Evolutionary conservation across 1,140 invertebrate species (phyloP), one percentile per base, ranked within the genome.

Genomic region (Laodelphax striatellus): DNA sequence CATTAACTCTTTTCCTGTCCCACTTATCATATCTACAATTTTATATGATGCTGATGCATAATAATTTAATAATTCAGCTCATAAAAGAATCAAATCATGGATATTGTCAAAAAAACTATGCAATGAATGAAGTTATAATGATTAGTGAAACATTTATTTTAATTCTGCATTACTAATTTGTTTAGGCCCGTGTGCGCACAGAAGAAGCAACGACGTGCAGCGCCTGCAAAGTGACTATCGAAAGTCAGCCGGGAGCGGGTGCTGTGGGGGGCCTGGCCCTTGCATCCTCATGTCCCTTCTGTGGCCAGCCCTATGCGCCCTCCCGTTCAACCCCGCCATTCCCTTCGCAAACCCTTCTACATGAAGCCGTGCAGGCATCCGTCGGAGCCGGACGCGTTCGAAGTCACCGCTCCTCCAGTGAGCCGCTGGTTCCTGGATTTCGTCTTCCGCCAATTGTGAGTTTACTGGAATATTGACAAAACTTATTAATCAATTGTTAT

Each of bases 361-460:
- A 50, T 19, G 46, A 50, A 13, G 46, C 46, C 14, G 19, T 55
- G 42, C 52, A 61, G n/a, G 67, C 65, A 0, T 59, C 60, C 5
- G 65, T 67, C 1, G 34, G 65, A 2, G 65, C 66, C 1, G 64
- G 65, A 5, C 55, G 67, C 11, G 64, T 67, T 0, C 60, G 68
- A 43, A 65, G 60, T n/a, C 62, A 67, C 55, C 57, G 68, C 17
- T 71, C 69, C 4, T 60, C 63, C 58, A 69, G 65, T 42, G 68
- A 71, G 19, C 68, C 70, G 13, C 58, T 66, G 2, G 63, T 71
- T 14, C 56, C 65, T 16, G 56, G 62, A 42, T 66, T 66, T 57
- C 60, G 68, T 16, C 64, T 71, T n/a, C 70, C 70, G 13, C 67
- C 67, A 22, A 71, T 71, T 14, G 70, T 71, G 54, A 66, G 67